Percentiles rank a stretch among this genome's conserved stretches.
Evolutionary conservation across 2,113 vertebrate genomes (phyloP).

Genomic region (Morone chrysops): DNA sequence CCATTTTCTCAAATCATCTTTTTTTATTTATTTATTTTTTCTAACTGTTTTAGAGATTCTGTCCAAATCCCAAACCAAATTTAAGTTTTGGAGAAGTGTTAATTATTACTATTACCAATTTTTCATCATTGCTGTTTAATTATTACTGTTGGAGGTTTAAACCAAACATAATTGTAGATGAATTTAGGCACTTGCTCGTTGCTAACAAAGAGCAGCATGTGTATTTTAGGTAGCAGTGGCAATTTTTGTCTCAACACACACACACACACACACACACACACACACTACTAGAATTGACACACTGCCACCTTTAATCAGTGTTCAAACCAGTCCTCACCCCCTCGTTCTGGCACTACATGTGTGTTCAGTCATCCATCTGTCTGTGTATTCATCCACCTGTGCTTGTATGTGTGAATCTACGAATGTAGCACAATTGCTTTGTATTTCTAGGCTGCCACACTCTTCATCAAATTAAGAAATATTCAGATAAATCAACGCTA

Average conservation of each 20-base stretch:
- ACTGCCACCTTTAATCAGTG: conserved; percentile 77
- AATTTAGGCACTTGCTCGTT: background rate
- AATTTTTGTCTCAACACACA: conserved; percentile 36
- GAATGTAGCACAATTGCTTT: conserved; percentile 17
- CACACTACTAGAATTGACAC: conserved; percentile 72
- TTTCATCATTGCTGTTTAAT: too few species aligned
- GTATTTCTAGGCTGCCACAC: background rate
- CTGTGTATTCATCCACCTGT: conserved; percentile 62
- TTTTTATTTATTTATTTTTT: background rate
- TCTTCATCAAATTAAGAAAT: conserved; percentile 50
- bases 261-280: background rate
- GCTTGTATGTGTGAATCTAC: conserved; percentile 42
- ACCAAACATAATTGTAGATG: background rate
- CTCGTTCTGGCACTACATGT: conserved; percentile 42
- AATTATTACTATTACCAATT: too few species aligned
- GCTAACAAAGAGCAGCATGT: conserved; percentile 1
- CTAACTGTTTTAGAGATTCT: background rate
- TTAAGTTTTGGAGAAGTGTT: background rate
- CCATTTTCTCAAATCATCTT: background rate
- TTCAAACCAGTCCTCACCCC: conserved; percentile 65
- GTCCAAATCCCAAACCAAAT: conserved; percentile 1
- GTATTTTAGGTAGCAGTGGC: conserved; percentile 42
- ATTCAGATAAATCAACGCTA: conserved; percentile 34
- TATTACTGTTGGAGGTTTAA: too few species aligned
- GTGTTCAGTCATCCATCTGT: conserved; percentile 67